Conservation (phyloP, 2,113 vertebrate species). For the Ictalurus punctatus region DNA sequence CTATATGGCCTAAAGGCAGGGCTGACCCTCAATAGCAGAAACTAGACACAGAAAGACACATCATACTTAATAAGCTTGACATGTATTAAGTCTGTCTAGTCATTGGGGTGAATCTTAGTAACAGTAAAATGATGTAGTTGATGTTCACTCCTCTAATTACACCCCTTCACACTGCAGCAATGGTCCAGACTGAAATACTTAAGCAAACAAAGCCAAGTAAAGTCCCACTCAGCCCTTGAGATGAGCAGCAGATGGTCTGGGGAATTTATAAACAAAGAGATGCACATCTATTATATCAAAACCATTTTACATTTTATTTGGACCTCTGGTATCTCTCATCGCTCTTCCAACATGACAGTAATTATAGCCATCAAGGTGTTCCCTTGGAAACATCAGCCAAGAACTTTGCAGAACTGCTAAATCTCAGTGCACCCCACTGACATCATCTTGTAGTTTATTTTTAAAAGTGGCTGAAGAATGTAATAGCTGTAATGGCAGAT, state of each 20-base stretch:
- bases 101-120: conserved; percentile 20
- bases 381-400: conserved; percentile 79
- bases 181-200: conserved; percentile 39
- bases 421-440: conserved; percentile 79
- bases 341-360: conserved; percentile 91
- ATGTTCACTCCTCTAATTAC: conserved; percentile 41
- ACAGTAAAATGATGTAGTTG: conserved; percentile 28
- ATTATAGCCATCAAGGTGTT: conserved; percentile 97
- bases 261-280: conserved; percentile 93
- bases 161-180: conserved; percentile 13
- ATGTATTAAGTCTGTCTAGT: conserved; percentile 6
- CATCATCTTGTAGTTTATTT: conserved; percentile 85
- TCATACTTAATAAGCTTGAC: conserved; percentile 2
- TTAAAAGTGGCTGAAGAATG: conserved; percentile 89
- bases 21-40: not conserved
- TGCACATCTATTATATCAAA: conserved; percentile 96
- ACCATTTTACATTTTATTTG: conserved; percentile 97
- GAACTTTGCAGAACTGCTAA: conserved; percentile 77
- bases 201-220: conserved; percentile 47
- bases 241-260: conserved; percentile 83
- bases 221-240: conserved; percentile 79
- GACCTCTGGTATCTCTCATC: conserved; percentile 90
- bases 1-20: not conserved
- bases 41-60: not conserved
- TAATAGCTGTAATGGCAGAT: conserved; percentile 86